Base-by-base conservation (phyloP, 2,113 vertebrate genomes). In the Nanorana parkeri region DNA sequence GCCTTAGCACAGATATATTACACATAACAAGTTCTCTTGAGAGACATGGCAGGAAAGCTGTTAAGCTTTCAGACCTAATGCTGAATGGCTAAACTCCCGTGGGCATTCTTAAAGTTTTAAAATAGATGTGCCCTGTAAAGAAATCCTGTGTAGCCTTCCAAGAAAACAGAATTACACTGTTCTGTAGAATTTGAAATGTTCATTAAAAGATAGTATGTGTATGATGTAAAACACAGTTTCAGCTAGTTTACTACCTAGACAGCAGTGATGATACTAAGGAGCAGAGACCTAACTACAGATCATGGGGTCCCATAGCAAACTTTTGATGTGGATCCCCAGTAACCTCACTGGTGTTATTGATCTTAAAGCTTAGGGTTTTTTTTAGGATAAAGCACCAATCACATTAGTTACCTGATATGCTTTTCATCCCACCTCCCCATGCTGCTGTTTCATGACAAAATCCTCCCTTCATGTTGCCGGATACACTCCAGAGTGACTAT, bases 11-110 rank as follows among this genome's bases (percentile, higher is more conserved):
- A 85, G 73, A 86, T 86, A 28, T 88, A 85, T 90, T 89, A 84
- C 41, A 86, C 85, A 86, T 91, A 93, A 89, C 78, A 90, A 90
- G 85, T 69, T 90, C 85, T 89, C 88, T 77, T 77, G 86, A 91
- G 86, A 89, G 82, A 84, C 64, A 83, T 72, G 77, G 81, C 1
- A 28, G 67, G 7, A 85, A 84, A 87, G 73, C 58, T 83, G 82
- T 87, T 85, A 72, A 86, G 63, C 32, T 88, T 84, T 87, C 82
- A 87, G 84, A 74, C 64, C 63, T 85, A 88, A 75, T 76, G 63
- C 6, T 0, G 55, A 90, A 85, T 1, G 71, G 28, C 55, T 84
- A 51, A 17, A 0, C 68, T 88, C 86, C 83, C 84, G 3, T 58
- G 84, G 75, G 84, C 84, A 90, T 88, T 72, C 86, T 87, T 87